Percentiles rank a stretch among this genome's conserved stretches.
Conservation (phyloP, 2,797 vertebrate genomes). For the Babyrousa celebensis region DNA sequence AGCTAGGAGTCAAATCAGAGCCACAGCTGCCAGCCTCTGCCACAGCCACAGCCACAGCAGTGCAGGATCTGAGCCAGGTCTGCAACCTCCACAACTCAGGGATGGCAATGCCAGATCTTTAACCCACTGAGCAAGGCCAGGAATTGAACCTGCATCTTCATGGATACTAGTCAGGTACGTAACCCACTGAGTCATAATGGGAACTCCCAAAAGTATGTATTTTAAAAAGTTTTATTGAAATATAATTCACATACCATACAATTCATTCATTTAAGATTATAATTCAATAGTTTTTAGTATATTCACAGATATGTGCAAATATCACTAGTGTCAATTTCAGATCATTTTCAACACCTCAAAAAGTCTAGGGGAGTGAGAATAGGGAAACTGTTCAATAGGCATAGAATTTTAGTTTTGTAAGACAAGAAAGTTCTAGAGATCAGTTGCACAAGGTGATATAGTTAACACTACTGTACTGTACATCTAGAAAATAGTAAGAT, state of each 20-base stretch:
- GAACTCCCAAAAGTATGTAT: not conserved
- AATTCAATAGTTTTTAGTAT: not conserved
- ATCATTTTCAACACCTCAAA: not conserved
- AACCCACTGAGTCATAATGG: not conserved
- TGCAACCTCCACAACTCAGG: no score
- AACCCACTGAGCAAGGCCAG: no score
- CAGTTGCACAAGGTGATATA: not conserved
- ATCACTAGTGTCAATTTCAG: not conserved
- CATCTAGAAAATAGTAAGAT: no score
- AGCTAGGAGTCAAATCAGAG: no score
- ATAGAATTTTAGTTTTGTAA: not conserved
- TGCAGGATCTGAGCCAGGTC: no score
- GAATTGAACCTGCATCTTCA: no score
- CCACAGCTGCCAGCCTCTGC: no score
- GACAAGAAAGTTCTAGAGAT: not conserved
- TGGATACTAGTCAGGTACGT: no score
- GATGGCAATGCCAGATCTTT: no score
- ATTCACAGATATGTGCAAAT: not conserved
- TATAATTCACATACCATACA: not conserved
- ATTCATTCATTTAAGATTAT: not conserved
- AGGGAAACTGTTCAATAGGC: not conserved
- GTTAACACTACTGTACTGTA: not conserved
- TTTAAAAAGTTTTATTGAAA: constrained; percentile 42
- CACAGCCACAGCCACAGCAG: no score
- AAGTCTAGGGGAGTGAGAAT: not conserved